Evolutionary conservation across 2,888 invertebrate species (phyloP).

Genomic region (Eupithecia abbreviata): DNA sequence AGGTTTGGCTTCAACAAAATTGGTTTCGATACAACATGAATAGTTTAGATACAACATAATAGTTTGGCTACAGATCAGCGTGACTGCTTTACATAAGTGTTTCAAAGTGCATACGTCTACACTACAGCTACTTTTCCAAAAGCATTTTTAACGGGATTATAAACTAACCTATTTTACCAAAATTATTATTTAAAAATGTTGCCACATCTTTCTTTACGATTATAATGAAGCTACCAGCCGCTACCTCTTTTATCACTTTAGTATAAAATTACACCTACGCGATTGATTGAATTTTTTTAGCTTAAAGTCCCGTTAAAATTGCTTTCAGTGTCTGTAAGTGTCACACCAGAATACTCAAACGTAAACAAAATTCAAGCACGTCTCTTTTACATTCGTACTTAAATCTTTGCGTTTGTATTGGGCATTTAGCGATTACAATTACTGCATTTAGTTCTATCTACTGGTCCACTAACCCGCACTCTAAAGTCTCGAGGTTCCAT

Average conservation of each 20-base stretch:
- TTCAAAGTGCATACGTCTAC: slow-evolving; percentile 9
- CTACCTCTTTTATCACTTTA: background rate
- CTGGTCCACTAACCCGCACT: slow-evolving; percentile 73
- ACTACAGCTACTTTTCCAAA: background rate
- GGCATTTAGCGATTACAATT: too few relatives aligned
- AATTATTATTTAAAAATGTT: background rate
- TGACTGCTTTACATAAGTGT: background rate
- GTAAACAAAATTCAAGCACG: background rate
- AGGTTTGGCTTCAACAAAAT: background rate
- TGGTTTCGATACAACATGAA: background rate
- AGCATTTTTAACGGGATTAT: background rate
- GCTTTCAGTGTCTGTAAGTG: background rate
- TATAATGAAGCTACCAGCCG: too few relatives aligned
- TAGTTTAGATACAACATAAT: background rate
- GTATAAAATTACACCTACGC: background rate
- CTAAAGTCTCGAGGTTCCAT: slow-evolving; percentile 75
- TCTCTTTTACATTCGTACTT: background rate
- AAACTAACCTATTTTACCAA: background rate
- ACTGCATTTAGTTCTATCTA: background rate
- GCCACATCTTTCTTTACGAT: background rate
- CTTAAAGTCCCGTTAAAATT: background rate
- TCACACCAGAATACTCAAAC: background rate
- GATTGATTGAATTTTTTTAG: background rate
- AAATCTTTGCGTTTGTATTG: too few relatives aligned
- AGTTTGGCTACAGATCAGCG: background rate